Base-by-base conservation (phyloP, 1,140 invertebrate genomes). In the Lepidurus arcticus region DNA sequence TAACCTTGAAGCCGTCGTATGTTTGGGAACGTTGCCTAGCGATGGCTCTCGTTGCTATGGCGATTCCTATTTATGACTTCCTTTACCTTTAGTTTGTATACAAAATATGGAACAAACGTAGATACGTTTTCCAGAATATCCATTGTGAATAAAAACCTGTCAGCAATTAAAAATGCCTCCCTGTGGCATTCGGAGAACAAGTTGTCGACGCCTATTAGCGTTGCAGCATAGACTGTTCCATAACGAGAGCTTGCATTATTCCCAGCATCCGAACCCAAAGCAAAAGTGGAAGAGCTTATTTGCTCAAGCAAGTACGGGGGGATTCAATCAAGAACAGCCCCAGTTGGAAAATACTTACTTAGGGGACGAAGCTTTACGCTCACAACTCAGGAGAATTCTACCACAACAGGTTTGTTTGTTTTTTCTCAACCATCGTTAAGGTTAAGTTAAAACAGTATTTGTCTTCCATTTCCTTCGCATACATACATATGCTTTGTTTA, bases 321-420 rank as follows among this genome's bases (percentile, higher is more conserved):
- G 73, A 65, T 24, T 76, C 73, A 11, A 16, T 21, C 75, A 73
- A 73, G 16, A 42, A 16, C 26, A 42, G 26, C 16, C 77, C 34
- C 13, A 45, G 34, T 13, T 21, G 42, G n/a, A 44, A 44, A 42
- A 34, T n/a, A 42, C 8, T 42, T 76, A 42, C 16, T 13, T 8
- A 42, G 45, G 26, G 65, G 42, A 65, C 21, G 21, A 42, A 75
- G 21, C 75, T 74, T 53, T 74, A 78, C 21, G 74, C 43, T 74
- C 75, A 65, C 24, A 76, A 75, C 4, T 42, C 53, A 34, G 73
- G 47, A 7, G 44, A 53, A 42, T 65, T 74, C 21, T 75, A 74
- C 21, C 76, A 75, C n/a, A 73, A 73, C 26, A 75, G 76, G 24
- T 77, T 76, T 44, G 53, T 65, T 42, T 78, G 44, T 24, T 80